phyloP scores from a whole-genome alignment of 2,888 invertebrate species.

The Drosophila paucipuncta region DNA sequence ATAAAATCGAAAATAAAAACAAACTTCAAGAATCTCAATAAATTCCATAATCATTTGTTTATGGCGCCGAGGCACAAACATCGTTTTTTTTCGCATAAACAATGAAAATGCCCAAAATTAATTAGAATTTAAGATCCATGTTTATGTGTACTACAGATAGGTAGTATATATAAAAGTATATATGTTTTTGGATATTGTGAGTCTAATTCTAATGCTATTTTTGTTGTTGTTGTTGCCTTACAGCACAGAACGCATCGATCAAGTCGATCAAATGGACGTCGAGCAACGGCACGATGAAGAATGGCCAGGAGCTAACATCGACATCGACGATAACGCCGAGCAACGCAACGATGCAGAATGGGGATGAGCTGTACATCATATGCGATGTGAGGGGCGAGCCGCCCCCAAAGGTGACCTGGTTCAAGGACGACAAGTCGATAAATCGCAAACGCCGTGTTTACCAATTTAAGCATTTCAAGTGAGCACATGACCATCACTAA shows the following conservation, averaged over 20 bases:
- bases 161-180: neutral
- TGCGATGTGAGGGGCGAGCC: slow-evolving; percentile 92
- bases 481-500: slow-evolving; percentile 52
- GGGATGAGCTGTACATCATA: slow-evolving; percentile 88
- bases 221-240: slow-evolving; percentile 72
- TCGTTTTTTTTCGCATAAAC: slow-evolving; percentile 50
- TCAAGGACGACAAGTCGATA: slow-evolving; percentile 89
- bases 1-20: slow-evolving; percentile 48
- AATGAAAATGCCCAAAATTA: slow-evolving; percentile 39
- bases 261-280: slow-evolving; percentile 79
- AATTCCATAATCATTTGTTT: slow-evolving; percentile 68
- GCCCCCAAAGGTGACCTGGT: slow-evolving; percentile 93
- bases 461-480: slow-evolving; percentile 85
- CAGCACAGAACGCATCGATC: slow-evolving; percentile 86
- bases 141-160: slow-evolving; percentile 1
- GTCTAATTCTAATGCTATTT: slow-evolving; percentile 32
- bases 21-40: slow-evolving; percentile 51
- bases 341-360: slow-evolving; percentile 83
- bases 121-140: slow-evolving; percentile 35
- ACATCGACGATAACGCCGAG: slow-evolving; percentile 58
- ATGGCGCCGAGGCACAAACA: slow-evolving; percentile 47
- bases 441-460: slow-evolving; percentile 84
- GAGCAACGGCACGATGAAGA: slow-evolving; percentile 75
- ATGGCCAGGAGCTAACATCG: slow-evolving; percentile 86
- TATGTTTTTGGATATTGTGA: slow-evolving; percentile 6